Percentiles rank a stretch among this genome's conserved stretches.
These are phyloP conservation scores for Cerastoderma edule DNA, from an alignment of 2,888 invertebrate genomes.

Conservation along the genomic window DNA sequence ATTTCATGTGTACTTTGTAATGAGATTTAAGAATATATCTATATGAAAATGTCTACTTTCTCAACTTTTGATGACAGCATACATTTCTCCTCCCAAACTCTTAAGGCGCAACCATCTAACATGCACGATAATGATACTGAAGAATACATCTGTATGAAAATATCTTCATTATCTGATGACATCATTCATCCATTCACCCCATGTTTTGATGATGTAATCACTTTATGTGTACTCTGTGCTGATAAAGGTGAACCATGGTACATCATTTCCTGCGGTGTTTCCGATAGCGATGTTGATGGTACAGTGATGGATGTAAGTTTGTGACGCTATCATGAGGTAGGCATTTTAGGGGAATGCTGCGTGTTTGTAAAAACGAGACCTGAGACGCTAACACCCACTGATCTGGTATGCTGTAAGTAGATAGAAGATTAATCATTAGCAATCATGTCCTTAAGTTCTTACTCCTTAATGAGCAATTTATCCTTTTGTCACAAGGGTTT, in stretches of 20 bases:
- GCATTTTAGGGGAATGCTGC: slow-evolving; percentile 80
- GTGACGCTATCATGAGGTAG: slow-evolving; percentile 79
- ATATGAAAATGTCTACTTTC: too few species aligned
- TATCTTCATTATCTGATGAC: too few species aligned
- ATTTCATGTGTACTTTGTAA: too few species aligned
- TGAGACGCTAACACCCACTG: slow-evolving; percentile 91
- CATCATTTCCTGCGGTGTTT: slow-evolving; percentile 78
- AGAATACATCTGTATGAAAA: too few species aligned
- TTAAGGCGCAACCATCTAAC: too few species aligned
- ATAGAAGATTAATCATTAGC: not conserved
- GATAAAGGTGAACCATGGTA: slow-evolving; percentile 1
- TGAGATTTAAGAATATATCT: too few species aligned
- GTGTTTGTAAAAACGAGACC: slow-evolving; percentile 82
- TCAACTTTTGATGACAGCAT: too few species aligned
- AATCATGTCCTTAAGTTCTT: not conserved
- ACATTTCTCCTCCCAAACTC: too few species aligned
- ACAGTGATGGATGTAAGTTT: slow-evolving; percentile 74
- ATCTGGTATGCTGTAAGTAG: slow-evolving; percentile 90
- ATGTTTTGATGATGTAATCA: slow-evolving; percentile 21
- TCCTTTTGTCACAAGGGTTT: not conserved
- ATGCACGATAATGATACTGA: too few species aligned
- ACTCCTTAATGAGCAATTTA: not conserved
- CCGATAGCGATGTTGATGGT: slow-evolving; percentile 75
- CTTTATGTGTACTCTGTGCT: slow-evolving; percentile 16
- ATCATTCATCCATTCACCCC: slow-evolving; percentile 4